Evolutionary conservation across 2,113 vertebrate genomes (phyloP).

Genomic region (Phainopepla nitens): DNA sequence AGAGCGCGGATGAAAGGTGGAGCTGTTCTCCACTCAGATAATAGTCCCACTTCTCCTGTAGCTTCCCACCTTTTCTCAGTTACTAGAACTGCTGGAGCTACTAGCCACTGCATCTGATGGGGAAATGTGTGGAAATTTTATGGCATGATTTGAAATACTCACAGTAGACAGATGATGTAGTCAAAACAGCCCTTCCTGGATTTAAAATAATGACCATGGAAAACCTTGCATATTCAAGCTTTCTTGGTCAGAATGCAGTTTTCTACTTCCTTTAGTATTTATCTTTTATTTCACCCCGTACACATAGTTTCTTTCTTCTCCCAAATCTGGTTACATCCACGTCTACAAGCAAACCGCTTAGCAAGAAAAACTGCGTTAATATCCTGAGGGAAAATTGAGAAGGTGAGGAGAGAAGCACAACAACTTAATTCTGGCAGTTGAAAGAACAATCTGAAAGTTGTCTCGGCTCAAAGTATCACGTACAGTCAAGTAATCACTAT

Average conservation of each 20-base stretch:
- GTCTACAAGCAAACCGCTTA: neutral
- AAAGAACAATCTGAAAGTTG: constrained; percentile 41
- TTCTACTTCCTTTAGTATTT: neutral
- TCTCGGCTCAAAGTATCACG: neutral
- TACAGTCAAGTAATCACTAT: neutral
- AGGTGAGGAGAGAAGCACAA: constrained; percentile 36
- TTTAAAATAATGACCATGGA: neutral
- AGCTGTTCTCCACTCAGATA: neutral
- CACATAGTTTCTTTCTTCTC: neutral
- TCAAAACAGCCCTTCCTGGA: neutral
- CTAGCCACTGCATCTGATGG: neutral
- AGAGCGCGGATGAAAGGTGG: neutral
- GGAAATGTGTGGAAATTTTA: neutral
- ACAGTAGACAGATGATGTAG: neutral
- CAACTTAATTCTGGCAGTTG: constrained; percentile 56
- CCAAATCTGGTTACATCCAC: neutral
- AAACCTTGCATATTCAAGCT: neutral
- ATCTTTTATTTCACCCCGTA: neutral
- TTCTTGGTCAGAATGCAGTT: neutral
- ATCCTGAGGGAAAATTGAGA: constrained; percentile 42
- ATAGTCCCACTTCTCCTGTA: neutral
- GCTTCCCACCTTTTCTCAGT: neutral
- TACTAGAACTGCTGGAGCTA: neutral
- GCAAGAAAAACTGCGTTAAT: constrained; percentile 35
- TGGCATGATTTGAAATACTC: neutral